Base-by-base conservation (phyloP, 2,888 invertebrate species). In the Leptothorax acervorum region DNA sequence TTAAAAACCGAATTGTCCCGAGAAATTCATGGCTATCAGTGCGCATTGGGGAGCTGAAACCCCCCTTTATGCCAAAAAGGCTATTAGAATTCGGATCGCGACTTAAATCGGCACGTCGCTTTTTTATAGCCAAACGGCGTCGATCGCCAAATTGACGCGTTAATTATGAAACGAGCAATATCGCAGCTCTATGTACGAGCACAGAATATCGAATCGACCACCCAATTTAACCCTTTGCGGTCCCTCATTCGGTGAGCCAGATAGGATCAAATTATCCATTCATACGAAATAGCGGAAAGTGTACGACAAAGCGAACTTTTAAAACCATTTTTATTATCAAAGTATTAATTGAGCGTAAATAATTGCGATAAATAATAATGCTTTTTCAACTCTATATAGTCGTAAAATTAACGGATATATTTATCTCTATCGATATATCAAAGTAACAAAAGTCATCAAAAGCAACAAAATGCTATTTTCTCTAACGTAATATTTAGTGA, bases 91-190 rank as follows among this genome's bases (percentile, higher is more conserved):
- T 81, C 71, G 45, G 2, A 0, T 42, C 23, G 45, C 42, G 55
- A 68, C 55, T 70, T 57, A 79, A 68, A 88, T 65, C 23, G 63
- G 48, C 74, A 23, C 55, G 62, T 51, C 18, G 65, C 39, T 31
- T 11, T 84, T 88, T 81, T 42, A 45, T 70, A 68, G n/a, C 11
- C 57, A 53, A 48, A 57, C 39, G 51, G 1, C 62, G 62, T 18
- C 48, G 45, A 74, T 65, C 82, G 60, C 51, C 45, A 74, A 86
- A 88, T 87, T 85, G 88, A 82, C 28, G 85, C 62, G 84, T 88
- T 85, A 88, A 88, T 88, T 89, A 89, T 89, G 73, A 76, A 88
- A 70, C 76, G 76, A 57, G 76, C 85, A 83, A 88, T 85, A 84
- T 60, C 53, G 79, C 23, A 28, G 23, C n/a, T 55, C 39, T 15